Percentiles rank a stretch among this genome's conserved stretches.
Conservation (phyloP, 2,888 invertebrate species). For the Eristalinus sepulchralis region DNA sequence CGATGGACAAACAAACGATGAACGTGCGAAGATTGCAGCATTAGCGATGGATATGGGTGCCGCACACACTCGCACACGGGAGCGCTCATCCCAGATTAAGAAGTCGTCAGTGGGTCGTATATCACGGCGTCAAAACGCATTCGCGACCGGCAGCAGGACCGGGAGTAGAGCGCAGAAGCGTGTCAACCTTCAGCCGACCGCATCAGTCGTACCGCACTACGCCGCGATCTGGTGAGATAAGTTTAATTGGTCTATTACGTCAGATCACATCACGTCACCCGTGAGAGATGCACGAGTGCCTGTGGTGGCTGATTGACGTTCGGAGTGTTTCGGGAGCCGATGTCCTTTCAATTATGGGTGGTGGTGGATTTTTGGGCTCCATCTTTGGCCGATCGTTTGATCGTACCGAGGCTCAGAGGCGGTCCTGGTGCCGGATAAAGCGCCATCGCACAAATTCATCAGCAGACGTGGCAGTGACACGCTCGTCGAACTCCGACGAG, state of each 20-base stretch:
- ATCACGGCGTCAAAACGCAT: conserved; percentile 54
- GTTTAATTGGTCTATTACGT: conserved; percentile 79
- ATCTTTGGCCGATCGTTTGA: conserved; percentile 49
- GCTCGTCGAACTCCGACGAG: conserved; percentile 11
- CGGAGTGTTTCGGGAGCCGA: conserved; percentile 54
- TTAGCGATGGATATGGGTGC: conserved; percentile 60
- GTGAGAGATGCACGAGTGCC: conserved; percentile 13
- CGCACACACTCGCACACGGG: conserved; percentile 15
- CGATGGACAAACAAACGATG: conserved; percentile 59
- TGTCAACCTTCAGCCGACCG: conserved; percentile 55
- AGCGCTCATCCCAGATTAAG: conserved; percentile 51
- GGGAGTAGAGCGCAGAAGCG: conserved; percentile 43
- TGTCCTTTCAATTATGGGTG: conserved; percentile 65
- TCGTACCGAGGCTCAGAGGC: conserved; percentile 44
- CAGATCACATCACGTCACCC: conserved; percentile 75
- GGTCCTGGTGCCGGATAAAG: conserved; percentile 67
- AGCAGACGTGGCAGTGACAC: conserved; percentile 63
- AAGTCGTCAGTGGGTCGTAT: conserved; percentile 63
- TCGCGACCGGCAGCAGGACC: conserved; percentile 19
- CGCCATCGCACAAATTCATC: conserved; percentile 73
- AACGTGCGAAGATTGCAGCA: conserved; percentile 69
- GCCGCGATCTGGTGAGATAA: conserved; percentile 63
- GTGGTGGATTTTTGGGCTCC: conserved; percentile 21
- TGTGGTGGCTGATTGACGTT: conserved; percentile 56
- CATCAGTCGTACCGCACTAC: conserved; percentile 56